Conservation (phyloP, 2,888 invertebrate genomes). For the Ennomos quercinarius region DNA sequence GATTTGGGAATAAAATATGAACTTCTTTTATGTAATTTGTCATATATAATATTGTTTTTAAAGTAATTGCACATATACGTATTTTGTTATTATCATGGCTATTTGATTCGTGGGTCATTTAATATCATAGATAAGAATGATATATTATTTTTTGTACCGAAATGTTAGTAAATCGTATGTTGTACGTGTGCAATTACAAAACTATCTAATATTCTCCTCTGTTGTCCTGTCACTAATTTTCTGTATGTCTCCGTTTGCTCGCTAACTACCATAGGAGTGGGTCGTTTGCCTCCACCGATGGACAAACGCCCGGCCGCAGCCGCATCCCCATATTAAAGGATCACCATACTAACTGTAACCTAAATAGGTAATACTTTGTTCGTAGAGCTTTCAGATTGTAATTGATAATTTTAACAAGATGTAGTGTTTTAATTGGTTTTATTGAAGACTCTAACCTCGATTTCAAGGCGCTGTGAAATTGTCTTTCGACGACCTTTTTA, state of each 20-base stretch:
- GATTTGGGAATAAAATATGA: background rate
- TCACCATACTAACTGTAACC: slow-evolving; percentile 80
- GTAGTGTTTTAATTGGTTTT: slow-evolving; percentile 26
- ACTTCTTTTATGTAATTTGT: slow-evolving; percentile 24
- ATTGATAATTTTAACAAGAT: slow-evolving; percentile 18
- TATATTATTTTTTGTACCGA: slow-evolving; percentile 9
- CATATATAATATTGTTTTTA: slow-evolving; percentile 5
- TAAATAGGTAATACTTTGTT: slow-evolving; percentile 73
- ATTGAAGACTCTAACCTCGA: slow-evolving; percentile 16
- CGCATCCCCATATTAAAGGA: slow-evolving; percentile 83
- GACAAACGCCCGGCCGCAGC: slow-evolving; percentile 81
- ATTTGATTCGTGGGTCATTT: no score
- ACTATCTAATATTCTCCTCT: slow-evolving; percentile 53
- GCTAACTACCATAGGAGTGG: slow-evolving; percentile 82
- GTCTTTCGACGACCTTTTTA: slow-evolving; percentile 20
- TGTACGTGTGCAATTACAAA: slow-evolving; percentile 62
- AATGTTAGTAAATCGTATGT: no score
- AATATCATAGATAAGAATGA: no score
- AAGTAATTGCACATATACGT: slow-evolving; percentile 30
- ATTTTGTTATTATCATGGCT: no score
- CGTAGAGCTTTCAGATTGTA: slow-evolving; percentile 40
- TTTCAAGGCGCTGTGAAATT: slow-evolving; percentile 5
- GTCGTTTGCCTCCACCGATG: slow-evolving; percentile 81
- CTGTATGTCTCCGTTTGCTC: slow-evolving; percentile 67
- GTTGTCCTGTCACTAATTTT: slow-evolving; percentile 71